Conservation (phyloP, 2,113 vertebrate genomes). For the Pomatostomus ruficeps region DNA sequence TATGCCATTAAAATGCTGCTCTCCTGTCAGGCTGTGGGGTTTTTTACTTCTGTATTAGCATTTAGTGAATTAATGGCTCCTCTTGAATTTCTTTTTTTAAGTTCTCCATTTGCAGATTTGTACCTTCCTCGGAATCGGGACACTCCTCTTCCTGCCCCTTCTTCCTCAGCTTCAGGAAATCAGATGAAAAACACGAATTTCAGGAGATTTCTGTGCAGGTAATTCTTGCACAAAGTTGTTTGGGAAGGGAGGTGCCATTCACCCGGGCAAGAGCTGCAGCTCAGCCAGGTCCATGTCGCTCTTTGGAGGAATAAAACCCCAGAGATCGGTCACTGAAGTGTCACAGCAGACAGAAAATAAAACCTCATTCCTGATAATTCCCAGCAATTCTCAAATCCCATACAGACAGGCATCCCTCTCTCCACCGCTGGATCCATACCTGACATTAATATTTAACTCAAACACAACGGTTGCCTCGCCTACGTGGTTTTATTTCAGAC, state of each 20-base stretch:
- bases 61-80: not conserved
- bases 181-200: not conserved
- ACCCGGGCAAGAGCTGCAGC: not conserved
- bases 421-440: not conserved
- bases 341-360: not conserved
- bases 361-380: not conserved
- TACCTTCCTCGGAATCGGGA: not conserved
- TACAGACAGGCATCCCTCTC: not conserved
- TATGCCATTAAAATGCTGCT: not conserved
- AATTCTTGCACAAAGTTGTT: not conserved
- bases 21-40: not conserved
- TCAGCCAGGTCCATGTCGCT: rapidly evolving
- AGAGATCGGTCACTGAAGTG: rapidly evolving
- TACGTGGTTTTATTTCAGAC: not conserved
- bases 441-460: not conserved
- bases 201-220: not conserved
- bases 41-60: not conserved
- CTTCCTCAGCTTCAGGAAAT: not conserved
- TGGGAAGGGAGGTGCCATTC: not conserved
- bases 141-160: not conserved
- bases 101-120: not conserved
- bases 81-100: not conserved
- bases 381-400: not conserved
- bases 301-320: not conserved
- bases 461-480: rapidly evolving